Conservation (phyloP, 2,113 vertebrate genomes). For the Sterna hirundo region DNA sequence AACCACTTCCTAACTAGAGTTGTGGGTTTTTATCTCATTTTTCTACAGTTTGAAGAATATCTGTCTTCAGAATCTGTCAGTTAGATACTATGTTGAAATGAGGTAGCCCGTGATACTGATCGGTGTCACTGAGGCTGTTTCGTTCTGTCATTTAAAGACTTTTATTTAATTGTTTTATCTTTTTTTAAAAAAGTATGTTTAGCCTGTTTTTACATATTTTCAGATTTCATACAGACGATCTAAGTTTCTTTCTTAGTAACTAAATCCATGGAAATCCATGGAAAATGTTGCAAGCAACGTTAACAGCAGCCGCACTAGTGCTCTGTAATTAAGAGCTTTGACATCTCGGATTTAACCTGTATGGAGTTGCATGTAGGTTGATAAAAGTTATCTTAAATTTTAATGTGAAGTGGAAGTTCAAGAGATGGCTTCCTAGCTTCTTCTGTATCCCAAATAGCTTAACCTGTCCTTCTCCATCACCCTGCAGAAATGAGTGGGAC, state of each 20-base stretch:
- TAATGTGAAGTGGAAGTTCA: neutral
- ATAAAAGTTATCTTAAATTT: neutral
- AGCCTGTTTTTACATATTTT: neutral
- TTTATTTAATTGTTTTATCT: neutral
- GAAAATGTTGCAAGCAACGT: neutral
- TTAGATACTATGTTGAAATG: neutral
- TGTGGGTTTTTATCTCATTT: neutral
- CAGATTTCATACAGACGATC: accelerated
- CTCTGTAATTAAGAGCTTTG: neutral
- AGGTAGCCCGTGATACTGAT: neutral
- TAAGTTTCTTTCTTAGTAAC: neutral
- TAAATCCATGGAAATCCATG: neutral
- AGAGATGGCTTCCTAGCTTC: neutral
- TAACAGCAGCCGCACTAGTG: neutral
- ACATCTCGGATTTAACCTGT: neutral
- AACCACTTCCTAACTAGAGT: neutral
- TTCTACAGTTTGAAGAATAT: neutral
- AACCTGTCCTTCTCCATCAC: neutral
- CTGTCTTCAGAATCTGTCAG: neutral
- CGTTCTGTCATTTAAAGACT: neutral
- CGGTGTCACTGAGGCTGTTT: neutral
- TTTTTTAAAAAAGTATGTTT: neutral
- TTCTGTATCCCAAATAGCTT: neutral
- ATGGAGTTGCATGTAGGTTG: neutral
- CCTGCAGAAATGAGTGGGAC: neutral